A percentile compares a stretch with the other conserved stretches of the same genome.
Conservation (phyloP, 37 sponge, comb jelly and placozoan genomes). For the Theonella swinhoei region DNA sequence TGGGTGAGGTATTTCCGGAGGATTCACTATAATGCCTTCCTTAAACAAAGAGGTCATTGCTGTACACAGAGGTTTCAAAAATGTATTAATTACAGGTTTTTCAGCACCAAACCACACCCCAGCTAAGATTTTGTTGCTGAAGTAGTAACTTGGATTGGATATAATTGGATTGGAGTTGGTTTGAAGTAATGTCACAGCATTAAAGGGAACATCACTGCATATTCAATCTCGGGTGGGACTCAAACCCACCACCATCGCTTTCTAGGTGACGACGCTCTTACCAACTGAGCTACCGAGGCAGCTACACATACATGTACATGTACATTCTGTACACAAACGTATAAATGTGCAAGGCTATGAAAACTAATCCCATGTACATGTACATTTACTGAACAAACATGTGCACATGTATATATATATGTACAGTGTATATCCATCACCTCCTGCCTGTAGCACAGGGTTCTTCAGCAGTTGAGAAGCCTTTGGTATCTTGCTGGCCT, state of each 20-base stretch:
- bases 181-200: background rate
- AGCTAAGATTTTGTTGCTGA: slow-evolving; percentile 9
- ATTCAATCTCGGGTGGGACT: too few relatives aligned
- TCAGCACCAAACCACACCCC: slow-evolving; percentile 23
- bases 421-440: too few relatives aligned
- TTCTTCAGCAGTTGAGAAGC: too few relatives aligned
- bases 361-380: too few relatives aligned
- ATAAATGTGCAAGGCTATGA: slow-evolving; percentile 5
- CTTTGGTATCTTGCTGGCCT: too few relatives aligned
- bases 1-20: background rate
- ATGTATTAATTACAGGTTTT: slow-evolving; percentile 14
- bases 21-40: background rate
- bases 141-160: background rate
- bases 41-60: background rate
- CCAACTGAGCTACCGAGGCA: too few relatives aligned
- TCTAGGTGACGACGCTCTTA: too few relatives aligned
- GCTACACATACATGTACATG: too few relatives aligned
- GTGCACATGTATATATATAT: too few relatives aligned
- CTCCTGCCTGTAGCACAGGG: too few relatives aligned
- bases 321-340: slow-evolving; percentile 15
- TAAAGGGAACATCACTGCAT: background rate
- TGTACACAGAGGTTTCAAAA: slow-evolving; percentile 6
- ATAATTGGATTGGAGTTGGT: slow-evolving; percentile 29
- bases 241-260: too few relatives aligned
- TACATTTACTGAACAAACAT: too few relatives aligned